Base-by-base conservation (phyloP, 2,888 invertebrate genomes). In the Conistra vaccinii region DNA sequence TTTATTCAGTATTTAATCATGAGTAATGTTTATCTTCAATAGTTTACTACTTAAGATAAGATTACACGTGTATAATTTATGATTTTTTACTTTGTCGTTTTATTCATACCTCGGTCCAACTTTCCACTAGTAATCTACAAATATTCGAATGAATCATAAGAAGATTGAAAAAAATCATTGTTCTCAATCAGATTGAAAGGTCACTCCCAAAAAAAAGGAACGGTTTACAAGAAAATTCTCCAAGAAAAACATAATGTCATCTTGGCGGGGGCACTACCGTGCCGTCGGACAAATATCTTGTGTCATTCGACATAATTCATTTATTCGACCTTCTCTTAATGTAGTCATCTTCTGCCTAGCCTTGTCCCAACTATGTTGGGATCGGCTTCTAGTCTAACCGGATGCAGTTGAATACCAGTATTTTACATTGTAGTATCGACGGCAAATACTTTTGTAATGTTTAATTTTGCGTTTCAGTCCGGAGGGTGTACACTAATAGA, bases 1-100 rank as follows among this genome's bases (percentile, higher is more conserved):
- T 93, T 94, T 93, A 91, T 94, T 93, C 92, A 92, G 91, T 94
- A 93, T 93, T 93, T 92, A 91, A 92, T 91, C 92, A 87, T 93
- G 91, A 92, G 92, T 93, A 94, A 93, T 92, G 91, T 94, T 93
- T 93, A 94, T 93, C 89, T 90, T 87, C 87, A 88, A 92, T 93
- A 93, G 93, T 94, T 93, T 93, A 91, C 86, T 90, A 91, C 87
- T 87, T 91, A 90, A 79, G 86, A 87, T 89, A 88, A 90, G 90
- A 92, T 89, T 90, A 92, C 89, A 91, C 89, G 87, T 91, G 91
- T 91, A 93, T 85, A 85, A 86, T 93, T 92, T 93, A 94, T 91
- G 89, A 89, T 91, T 93, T 93, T 90, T 90, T 85, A 81, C 32
- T 81, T 32, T 55, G 73, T 86, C 80, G 90, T 94, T 93, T 94